Evolutionary conservation across 2,113 vertebrate genomes (phyloP).

Genomic region (Capra hircus): DNA sequence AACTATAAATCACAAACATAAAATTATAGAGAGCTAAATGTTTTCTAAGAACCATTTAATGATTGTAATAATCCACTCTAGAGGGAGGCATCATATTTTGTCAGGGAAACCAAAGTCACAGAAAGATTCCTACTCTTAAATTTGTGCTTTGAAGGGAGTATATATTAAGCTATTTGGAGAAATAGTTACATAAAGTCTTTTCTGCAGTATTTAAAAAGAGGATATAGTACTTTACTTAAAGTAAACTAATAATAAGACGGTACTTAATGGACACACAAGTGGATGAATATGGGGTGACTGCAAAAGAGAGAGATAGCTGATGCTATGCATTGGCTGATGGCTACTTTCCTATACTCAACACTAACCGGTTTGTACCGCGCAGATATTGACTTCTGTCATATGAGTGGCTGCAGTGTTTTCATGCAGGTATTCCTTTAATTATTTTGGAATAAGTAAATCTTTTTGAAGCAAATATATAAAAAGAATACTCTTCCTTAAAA

Average conservation of each 20-base stretch:
- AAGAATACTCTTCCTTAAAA: background rate
- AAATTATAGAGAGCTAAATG: conserved; percentile 16
- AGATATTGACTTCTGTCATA: background rate
- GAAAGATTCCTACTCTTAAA: background rate
- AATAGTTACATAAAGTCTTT: background rate
- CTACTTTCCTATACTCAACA: background rate
- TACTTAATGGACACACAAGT: background rate
- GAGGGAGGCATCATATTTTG: background rate
- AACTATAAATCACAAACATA: conserved; percentile 49
- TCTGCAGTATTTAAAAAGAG: background rate
- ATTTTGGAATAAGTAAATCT: background rate
- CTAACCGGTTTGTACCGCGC: background rate
- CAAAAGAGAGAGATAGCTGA: background rate
- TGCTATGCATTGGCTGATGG: background rate
- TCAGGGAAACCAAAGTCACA: background rate
- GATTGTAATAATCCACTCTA: background rate
- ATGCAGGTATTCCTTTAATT: background rate
- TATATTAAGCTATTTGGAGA: background rate
- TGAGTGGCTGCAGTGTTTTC: background rate
- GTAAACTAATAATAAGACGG: background rate
- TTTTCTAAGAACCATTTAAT: conserved; percentile 24
- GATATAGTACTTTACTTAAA: background rate
- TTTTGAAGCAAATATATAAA: conserved; percentile 35
- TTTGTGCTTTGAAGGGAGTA: background rate
- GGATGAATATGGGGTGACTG: background rate